phyloP scores from a whole-genome alignment of 2,888 invertebrate genomes.

The Lasioglossum calceatum region DNA sequence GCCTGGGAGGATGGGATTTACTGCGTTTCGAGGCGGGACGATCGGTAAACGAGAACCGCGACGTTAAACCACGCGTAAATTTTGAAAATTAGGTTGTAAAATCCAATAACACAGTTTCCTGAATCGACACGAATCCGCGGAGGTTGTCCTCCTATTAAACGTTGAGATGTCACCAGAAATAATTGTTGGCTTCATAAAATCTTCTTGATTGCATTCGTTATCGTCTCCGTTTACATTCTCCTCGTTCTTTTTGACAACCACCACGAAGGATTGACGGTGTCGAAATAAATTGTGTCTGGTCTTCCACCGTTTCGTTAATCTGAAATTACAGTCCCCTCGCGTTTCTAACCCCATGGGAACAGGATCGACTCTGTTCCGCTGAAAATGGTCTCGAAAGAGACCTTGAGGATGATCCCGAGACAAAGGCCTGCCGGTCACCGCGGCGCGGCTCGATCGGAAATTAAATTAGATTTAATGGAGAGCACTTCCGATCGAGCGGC shows the following conservation, averaged over 20 bases:
- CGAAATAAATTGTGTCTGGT: too few relatives aligned
- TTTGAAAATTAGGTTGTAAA: background rate
- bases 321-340: background rate
- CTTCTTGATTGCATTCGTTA: background rate
- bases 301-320: background rate
- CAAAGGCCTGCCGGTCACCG: conserved; percentile 2
- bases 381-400: background rate
- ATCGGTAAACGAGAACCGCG: background rate
- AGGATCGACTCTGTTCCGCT: background rate
- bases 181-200: background rate
- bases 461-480: conserved; percentile 43
- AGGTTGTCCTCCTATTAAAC: background rate
- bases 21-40: background rate
- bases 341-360: background rate
- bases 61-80: background rate
- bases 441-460: background rate
- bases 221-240: background rate
- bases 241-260: background rate
- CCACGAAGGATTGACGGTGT: background rate
- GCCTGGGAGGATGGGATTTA: background rate
- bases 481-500: conserved; percentile 42
- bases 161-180: background rate
- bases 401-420: background rate
- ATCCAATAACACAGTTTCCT: background rate
- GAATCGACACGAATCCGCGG: background rate